phyloP scores from a whole-genome alignment of 2,113 vertebrate genomes.

The Emydura subglobosa region DNA sequence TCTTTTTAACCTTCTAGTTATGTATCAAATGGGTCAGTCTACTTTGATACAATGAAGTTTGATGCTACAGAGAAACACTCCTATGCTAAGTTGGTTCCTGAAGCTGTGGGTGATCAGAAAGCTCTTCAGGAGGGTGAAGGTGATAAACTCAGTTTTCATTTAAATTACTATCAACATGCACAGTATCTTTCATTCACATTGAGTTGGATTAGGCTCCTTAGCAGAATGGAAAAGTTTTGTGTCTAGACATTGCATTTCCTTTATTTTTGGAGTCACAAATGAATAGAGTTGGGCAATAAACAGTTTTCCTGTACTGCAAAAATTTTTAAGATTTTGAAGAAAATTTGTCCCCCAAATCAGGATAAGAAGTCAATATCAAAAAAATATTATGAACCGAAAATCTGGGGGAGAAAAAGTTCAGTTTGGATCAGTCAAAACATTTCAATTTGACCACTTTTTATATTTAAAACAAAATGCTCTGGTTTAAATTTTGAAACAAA shows the following conservation, averaged over 20 bases:
- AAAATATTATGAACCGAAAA: neutral
- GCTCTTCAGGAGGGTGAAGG: slow-evolving; percentile 98
- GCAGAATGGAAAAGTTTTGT: neutral
- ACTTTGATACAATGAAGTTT: slow-evolving; percentile 93
- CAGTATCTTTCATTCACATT: neutral
- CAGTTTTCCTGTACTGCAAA: neutral
- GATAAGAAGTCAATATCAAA: neutral
- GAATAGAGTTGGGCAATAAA: neutral
- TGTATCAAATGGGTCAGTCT: slow-evolving; percentile 93
- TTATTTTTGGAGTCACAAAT: neutral
- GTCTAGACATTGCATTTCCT: neutral
- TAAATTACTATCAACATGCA: neutral
- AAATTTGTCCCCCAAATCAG: neutral
- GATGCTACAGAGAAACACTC: slow-evolving; percentile 87
- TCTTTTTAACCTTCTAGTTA: slow-evolving; percentile 82
- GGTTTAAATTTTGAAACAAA: neutral
- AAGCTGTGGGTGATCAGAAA: slow-evolving; percentile 95
- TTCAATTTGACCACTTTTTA: neutral
- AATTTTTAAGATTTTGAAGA: neutral
- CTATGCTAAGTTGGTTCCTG: slow-evolving; percentile 96
- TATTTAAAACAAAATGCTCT: neutral
- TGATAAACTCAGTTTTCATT: slow-evolving; percentile 62
- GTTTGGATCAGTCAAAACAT: neutral
- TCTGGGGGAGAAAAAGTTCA: neutral
- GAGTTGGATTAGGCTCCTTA: neutral